Evolutionary conservation across 2,888 invertebrate genomes (phyloP), one percentile per base, ranked within the genome.

Genomic region (Notodonta dromedarius): DNA sequence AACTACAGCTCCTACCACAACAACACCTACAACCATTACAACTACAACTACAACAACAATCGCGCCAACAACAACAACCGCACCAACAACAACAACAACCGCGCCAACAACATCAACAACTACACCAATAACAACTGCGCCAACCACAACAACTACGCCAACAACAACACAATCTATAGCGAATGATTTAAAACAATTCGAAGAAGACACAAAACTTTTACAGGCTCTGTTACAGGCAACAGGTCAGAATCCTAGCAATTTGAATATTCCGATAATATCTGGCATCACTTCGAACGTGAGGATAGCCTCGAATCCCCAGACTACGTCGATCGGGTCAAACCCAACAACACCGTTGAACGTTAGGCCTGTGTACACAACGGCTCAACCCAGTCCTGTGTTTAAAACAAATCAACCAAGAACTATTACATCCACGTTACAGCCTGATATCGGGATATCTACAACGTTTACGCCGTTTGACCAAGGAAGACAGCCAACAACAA

Each of bases 211-310:
- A 54, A 86, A 87, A 75, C 79, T 93, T 69, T 80, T 93, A 78
- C 85, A 94, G 83, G 91, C 91, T 60, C 78, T 92, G 63, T 84
- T 93, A 78, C 89, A 92, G 79, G 87, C 88, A 12, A 88, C 89
- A 55, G 86, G 86, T 63, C 85, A 90, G 76, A 91, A 86, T 68
- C 70, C 75, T 61, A 78, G 73, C 46, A 80, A 77, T 66, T 65
- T 80, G 6, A 87, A 84, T 62, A 77, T 84, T 16, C 93, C 93
- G 44, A 71, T 87, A 13, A 88, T 93, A 79, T 86, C 92, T 59
- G 87, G 89, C 56, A 79, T 90, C 32, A 92, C 92, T 35, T 92
- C 93, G 55, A 91, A 91, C 68, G 88, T 93, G 40, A 86, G 92
- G 68, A 86, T 93, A 71, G 86, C 91, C 35, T 90, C 91, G 51